A percentile compares a stretch with the other conserved stretches of the same genome.
These are phyloP conservation scores for Cettia cetti DNA, from an alignment of 2,113 vertebrate genomes.

Conservation along the genomic window DNA sequence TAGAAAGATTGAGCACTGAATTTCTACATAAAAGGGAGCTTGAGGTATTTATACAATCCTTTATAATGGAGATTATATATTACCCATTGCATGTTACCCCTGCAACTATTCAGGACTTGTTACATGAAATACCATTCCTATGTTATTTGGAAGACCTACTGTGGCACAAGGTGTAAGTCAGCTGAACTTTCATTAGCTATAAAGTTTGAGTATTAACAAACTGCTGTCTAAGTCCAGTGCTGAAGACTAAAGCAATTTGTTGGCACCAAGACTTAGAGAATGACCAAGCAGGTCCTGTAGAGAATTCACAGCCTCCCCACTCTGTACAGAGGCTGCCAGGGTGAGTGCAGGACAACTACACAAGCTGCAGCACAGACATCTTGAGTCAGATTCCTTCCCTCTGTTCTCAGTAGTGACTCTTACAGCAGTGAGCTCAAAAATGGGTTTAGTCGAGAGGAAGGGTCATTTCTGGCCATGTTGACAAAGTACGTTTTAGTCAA, in stretches of 20 bases:
- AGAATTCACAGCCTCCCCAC: background rate
- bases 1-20: background rate
- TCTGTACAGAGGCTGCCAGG: background rate
- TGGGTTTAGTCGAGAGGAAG: background rate
- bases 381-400: background rate
- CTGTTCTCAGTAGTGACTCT: background rate
- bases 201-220: background rate
- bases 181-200: background rate
- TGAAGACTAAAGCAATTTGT: background rate
- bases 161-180: background rate
- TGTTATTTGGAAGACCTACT: background rate
- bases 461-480: background rate
- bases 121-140: background rate
- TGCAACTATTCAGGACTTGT: background rate
- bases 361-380: background rate
- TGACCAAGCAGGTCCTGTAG: background rate
- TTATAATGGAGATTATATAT: background rate
- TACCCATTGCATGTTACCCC: background rate
- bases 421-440: background rate
- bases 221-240: background rate
- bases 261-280: background rate
- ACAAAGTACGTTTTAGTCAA: background rate
- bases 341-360: too few relatives aligned
- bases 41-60: conserved; percentile 15
- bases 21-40: background rate